A percentile compares a stretch with the other conserved stretches of the same genome.
These are phyloP conservation scores for Trididemnum clinides DNA, from an alignment of 23 tunicate genomes.

Conservation along the genomic window DNA sequence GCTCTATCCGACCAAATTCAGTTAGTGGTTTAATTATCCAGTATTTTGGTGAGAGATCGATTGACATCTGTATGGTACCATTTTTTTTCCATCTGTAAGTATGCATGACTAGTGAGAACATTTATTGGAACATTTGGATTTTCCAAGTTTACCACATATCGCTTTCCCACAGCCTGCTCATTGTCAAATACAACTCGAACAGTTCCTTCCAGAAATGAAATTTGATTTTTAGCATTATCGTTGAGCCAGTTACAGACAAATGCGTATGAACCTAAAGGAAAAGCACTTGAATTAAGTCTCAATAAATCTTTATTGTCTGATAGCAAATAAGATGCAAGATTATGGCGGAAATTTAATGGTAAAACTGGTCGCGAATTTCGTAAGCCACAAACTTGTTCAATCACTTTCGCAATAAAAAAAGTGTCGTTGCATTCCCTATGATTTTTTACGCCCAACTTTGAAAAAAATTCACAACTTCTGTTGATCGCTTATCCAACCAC, in stretches of 20 bases:
- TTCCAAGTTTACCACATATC: background rate
- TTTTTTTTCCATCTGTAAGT: background rate
- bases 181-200: background rate
- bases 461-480: no score
- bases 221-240: background rate
- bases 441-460: no score
- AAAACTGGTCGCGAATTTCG: background rate
- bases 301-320: background rate
- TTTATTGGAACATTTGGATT: background rate
- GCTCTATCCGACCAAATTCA: background rate
- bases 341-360: background rate
- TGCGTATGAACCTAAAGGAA: background rate
- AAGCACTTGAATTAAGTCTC: background rate
- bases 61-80: background rate
- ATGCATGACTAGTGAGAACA: conserved; percentile 3
- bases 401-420: no score
- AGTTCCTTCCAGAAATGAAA: background rate
- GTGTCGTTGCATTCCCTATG: no score
- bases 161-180: background rate
- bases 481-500: no score
- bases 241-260: background rate
- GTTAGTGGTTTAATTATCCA: background rate
- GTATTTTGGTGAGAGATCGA: background rate
- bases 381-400: no score
- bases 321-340: background rate